Evolutionary conservation across 1,140 invertebrate species (phyloP).

Genomic region (Aleiodes sp.): DNA sequence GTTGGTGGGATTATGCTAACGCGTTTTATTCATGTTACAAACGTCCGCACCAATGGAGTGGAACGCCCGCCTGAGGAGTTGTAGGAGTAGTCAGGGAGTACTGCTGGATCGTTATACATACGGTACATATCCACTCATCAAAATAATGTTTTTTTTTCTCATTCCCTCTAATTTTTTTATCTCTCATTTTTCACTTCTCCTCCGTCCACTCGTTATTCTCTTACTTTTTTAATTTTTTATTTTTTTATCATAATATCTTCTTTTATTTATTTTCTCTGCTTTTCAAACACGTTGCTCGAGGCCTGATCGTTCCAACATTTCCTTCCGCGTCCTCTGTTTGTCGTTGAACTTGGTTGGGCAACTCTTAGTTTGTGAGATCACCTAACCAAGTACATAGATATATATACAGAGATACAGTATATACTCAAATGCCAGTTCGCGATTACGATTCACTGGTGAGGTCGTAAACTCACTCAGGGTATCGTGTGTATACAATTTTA

Average conservation of each 20-base stretch:
- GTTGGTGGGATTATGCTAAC: conserved; percentile 20
- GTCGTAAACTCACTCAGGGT: conserved; percentile 7
- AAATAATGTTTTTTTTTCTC: no score
- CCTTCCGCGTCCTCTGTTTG: conserved; percentile 8
- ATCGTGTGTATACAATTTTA: conserved; percentile 12
- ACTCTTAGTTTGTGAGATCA: conserved; percentile 1
- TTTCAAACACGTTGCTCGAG: background rate
- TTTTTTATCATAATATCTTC: background rate
- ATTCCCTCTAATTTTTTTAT: no score
- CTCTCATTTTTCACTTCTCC: background rate
- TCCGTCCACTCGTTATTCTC: background rate
- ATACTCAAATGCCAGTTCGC: background rate
- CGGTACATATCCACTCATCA: conserved; percentile 12
- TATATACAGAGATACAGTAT: background rate
- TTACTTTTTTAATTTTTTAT: background rate
- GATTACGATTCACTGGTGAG: conserved; percentile 18
- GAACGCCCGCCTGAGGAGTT: background rate
- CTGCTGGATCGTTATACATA: conserved; percentile 10
- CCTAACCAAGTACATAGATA: background rate
- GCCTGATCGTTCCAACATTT: conserved; percentile 12
- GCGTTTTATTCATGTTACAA: conserved; percentile 25
- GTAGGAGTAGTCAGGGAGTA: conserved; percentile 6
- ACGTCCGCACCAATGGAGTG: background rate
- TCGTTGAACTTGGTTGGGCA: conserved; percentile 5
- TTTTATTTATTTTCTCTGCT: background rate